Evolutionary conservation across 2,113 vertebrate genomes (phyloP).

Genomic region (Piprites chloris): DNA sequence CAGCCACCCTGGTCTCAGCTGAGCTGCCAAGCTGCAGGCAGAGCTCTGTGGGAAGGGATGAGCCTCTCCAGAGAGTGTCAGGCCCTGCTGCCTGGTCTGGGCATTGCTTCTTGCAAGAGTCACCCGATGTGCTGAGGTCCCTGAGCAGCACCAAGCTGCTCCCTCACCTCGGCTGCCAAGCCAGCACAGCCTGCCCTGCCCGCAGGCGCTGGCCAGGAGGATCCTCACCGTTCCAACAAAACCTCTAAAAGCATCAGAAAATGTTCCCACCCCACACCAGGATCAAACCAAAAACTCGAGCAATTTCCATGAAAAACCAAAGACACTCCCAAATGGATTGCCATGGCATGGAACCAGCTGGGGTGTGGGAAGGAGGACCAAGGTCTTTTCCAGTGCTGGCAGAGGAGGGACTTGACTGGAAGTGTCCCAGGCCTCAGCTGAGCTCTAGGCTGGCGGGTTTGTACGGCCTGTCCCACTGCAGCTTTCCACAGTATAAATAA

Average conservation of each 20-base stretch:
- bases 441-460: background rate
- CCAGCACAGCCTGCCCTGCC: background rate
- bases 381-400: background rate
- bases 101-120: fast-evolving
- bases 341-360: background rate
- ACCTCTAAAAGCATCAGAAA: background rate
- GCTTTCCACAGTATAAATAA: conserved; percentile 21
- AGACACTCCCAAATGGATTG: background rate
- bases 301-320: conserved; percentile 1
- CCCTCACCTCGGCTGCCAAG: background rate
- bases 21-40: background rate
- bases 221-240: background rate
- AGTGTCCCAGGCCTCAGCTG: background rate
- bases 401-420: background rate
- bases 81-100: background rate
- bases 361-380: background rate
- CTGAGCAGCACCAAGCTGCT: background rate
- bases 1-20: background rate
- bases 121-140: background rate
- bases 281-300: background rate
- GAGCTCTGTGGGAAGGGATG: background rate
- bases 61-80: background rate
- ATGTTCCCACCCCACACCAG: background rate
- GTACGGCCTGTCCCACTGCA: conserved; percentile 4
- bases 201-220: background rate